These are phyloP conservation scores for Brachypteracias leptosomus DNA, from an alignment of 2,113 vertebrate species.

Conservation along the genomic window DNA sequence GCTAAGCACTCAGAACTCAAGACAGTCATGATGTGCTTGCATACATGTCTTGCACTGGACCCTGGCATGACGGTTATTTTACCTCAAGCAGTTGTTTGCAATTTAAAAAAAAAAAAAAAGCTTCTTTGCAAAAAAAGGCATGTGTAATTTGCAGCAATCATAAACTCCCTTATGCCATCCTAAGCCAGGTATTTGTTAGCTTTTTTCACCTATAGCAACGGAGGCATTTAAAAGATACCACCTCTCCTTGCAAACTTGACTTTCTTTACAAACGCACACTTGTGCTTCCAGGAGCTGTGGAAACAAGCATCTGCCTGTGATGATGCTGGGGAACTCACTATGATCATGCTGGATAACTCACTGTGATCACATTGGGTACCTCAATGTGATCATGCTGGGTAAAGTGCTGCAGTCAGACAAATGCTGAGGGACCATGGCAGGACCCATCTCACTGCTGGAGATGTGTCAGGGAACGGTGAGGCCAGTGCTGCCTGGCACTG, in stretches of 20 bases:
- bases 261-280: background rate
- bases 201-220: background rate
- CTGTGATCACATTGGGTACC: too few relatives aligned
- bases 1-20: background rate
- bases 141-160: background rate
- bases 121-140: background rate
- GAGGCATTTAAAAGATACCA: background rate
- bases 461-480: background rate
- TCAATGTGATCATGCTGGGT: too few relatives aligned
- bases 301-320: background rate
- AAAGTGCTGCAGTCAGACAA: background rate
- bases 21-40: accelerated
- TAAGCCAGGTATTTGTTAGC: background rate
- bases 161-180: background rate
- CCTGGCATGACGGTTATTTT: background rate
- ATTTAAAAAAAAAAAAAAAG: background rate
- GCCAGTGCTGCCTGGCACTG: accelerated
- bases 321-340: background rate
- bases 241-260: background rate
- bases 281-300: background rate
- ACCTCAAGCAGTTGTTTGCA: background rate
- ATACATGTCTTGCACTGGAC: background rate
- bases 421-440: background rate
- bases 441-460: background rate
- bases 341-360: too few relatives aligned